Evolutionary conservation across 2,888 invertebrate species (phyloP), one percentile per base, ranked within the genome.

Genomic region (Campoplex capitator): DNA sequence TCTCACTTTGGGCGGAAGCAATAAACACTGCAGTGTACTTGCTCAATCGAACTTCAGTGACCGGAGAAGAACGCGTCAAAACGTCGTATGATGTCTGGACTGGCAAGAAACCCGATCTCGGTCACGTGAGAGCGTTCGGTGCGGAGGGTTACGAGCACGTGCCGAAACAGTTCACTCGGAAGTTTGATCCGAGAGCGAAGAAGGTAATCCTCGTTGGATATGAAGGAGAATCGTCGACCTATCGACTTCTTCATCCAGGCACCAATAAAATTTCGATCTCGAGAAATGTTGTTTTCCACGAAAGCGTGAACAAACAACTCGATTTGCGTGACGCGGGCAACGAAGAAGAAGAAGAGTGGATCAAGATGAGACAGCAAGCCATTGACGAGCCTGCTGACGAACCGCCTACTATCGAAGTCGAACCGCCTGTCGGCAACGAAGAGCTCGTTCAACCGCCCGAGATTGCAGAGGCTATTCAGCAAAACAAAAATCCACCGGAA

Each of bases 141-240:
- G 58, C 80, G 11, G 67, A 42, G 3, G 89, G 88, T 3, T 91
- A 77, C 23, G 84, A 76, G 0, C 88, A 89, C 56, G 67, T 90
- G 3, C 88, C 89, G 1, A 85, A 89, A 28, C 84, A 85, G 48
- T 78, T 87, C n/a, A 71, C 87, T 7, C 83, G 75, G 32, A 91
- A 90, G 48, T 79, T 89, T 7, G 91, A 91, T 51, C 35, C 83
- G 0, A 89, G 89, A 54, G 84, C 89, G 4, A 85, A 85, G 62
- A 90, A 90, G 48, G 71, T 88, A 32, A 74, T 90, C 0, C 83
- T 91, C 48, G 86, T 88, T 1, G 85, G 87, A 4, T 85, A 86
- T n/a, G 35, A 88, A 11, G 48, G 54, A 0, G 73, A 89, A 0
- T 88, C 86, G 16, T 13, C 71, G 13, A 86, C 86, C n/a, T 88